A percentile compares a stretch with the other conserved stretches of the same genome.
Evolutionary conservation across 2,113 vertebrate species (phyloP).

Genomic region (Acrocephalus kingi): DNA sequence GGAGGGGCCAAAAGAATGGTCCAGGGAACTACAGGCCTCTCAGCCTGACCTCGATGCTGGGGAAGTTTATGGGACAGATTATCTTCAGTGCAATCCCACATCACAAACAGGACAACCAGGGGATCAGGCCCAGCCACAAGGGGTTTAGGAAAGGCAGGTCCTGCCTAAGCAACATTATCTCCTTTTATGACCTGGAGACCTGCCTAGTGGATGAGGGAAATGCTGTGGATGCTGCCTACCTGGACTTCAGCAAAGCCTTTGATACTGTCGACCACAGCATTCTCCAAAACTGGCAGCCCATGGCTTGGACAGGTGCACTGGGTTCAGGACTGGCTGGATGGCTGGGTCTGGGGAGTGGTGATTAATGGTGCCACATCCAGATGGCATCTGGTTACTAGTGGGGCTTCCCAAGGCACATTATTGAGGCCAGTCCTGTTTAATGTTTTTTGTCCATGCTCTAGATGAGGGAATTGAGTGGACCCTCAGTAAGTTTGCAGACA

Average conservation of each 20-base stretch:
- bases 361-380: neutral
- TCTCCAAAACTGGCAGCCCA: neutral
- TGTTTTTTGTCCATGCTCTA: neutral
- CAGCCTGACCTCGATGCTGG: rapidly evolving
- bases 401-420: neutral
- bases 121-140: too few relatives aligned
- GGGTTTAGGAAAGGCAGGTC: neutral
- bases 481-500: neutral
- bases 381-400: neutral
- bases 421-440: neutral
- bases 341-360: too few relatives aligned
- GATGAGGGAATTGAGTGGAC: neutral
- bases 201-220: neutral
- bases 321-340: neutral
- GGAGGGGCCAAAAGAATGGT: neutral
- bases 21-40: neutral
- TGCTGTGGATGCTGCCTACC: neutral
- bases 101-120: neutral
- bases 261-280: neutral
- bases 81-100: neutral
- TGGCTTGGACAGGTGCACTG: neutral
- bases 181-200: neutral
- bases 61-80: neutral
- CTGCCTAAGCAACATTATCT: neutral
- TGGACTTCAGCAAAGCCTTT: neutral